Evolutionary conservation across 2,797 vertebrate species (phyloP).

Genomic region (Sebastes trivittatus): DNA sequence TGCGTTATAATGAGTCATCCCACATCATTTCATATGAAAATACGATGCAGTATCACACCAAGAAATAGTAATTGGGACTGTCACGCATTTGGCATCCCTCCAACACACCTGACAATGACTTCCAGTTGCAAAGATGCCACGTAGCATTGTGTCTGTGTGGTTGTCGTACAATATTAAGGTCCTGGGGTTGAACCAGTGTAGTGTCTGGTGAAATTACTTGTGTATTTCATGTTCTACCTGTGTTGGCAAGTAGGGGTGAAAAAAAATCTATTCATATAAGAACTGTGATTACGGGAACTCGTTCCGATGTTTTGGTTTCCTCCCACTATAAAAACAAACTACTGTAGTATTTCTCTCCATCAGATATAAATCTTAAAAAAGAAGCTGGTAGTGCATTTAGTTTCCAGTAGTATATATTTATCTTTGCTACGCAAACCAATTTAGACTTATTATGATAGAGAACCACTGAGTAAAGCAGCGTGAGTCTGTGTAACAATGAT

Average conservation of each 20-base stretch:
- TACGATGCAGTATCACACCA: neutral
- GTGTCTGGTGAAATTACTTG: neutral
- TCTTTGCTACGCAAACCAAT: neutral
- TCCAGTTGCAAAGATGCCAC: neutral
- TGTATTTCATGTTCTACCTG: neutral
- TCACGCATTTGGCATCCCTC: neutral
- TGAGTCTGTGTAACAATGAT: neutral
- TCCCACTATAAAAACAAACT: neutral
- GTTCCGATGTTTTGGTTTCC: neutral
- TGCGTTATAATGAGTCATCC: constrained; percentile 43
- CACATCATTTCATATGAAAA: constrained; percentile 1
- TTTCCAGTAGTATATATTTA: neutral
- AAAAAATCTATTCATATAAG: neutral
- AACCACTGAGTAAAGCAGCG: neutral
- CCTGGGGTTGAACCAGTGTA: neutral
- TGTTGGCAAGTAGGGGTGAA: neutral
- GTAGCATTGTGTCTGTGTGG: neutral
- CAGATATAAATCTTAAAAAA: neutral
- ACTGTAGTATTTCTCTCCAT: neutral
- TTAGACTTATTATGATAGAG: neutral
- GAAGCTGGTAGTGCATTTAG: neutral
- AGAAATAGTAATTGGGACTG: constrained; percentile 5
- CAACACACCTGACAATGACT: neutral
- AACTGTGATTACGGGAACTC: neutral
- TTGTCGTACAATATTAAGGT: neutral